Evolutionary conservation across 2,888 invertebrate genomes (phyloP), one percentile per base, ranked within the genome.

Genomic region (Tholera decimalis): DNA sequence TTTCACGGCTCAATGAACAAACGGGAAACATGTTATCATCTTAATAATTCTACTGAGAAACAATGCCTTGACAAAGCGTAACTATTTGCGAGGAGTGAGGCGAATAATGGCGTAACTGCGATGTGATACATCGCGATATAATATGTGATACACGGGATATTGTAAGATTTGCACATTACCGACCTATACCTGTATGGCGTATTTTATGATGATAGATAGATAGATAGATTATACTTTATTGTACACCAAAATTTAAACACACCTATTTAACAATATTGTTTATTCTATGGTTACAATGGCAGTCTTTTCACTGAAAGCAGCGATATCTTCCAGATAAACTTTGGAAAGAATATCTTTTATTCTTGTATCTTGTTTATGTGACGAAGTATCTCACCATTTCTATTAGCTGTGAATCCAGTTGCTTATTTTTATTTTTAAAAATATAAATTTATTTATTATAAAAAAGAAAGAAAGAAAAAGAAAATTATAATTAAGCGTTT

Each of bases 91-190:
- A 70, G 33, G 44, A 47, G 30, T 39, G 50, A 46, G 37, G 26
- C 37, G 57, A 73, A 67, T 57, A 63, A 50, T 24, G 35, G 53
- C 46, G 60, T 57, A 24, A 50, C 46, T 67, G 57, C 30, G 24
- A 55, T 63, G 58, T 63, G 26, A 51, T 74, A 78, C 67, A 8
- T 78, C 60, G 63, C 46, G 79, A 76, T 67, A 46, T 55, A n/a
- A n/a, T n/a, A n/a, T n/a, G n/a, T n/a, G n/a, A n/a, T 58, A 61
- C 6, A 0, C 54, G 15, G n/a, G n/a, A 73, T 58, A 63, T 59
- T 51, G 65, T 60, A n/a, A 51, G 49, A 30, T 60, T 56, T 72
- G 39, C 47, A 53, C 59, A 53, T 56, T 71, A 58, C 41, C 26
- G 28, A 63, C 30, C n/a, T 56, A 55, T 59, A 50, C 26, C 9